Percentiles rank a stretch among this genome's conserved stretches.
Conservation (phyloP, 1,140 invertebrate species). For the Aphis craccivora region DNA sequence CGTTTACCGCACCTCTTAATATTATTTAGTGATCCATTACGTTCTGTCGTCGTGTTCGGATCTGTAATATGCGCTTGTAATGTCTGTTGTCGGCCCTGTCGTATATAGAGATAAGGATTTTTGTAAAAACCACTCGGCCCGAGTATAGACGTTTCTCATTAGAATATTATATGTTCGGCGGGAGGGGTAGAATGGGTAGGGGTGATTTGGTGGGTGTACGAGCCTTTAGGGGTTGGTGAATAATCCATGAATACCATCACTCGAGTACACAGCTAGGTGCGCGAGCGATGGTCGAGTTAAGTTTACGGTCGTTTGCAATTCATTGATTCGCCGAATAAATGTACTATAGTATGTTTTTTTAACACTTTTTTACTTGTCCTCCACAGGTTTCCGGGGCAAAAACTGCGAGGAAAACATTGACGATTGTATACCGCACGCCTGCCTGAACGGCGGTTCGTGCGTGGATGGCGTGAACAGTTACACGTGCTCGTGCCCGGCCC, state of each 20-base stretch:
- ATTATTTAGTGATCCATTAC: constrained; percentile 14
- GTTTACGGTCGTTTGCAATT: constrained; percentile 49
- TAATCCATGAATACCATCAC: too few species aligned
- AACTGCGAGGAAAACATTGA: constrained; percentile 91
- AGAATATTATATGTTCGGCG: not conserved
- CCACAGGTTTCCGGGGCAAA: constrained; percentile 82
- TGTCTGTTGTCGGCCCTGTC: not conserved
- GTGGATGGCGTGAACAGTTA: constrained; percentile 87
- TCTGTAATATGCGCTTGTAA: not conserved
- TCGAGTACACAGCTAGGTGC: not conserved
- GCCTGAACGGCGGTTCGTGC: constrained; percentile 90
- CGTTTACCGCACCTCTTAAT: not conserved
- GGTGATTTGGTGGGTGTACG: not conserved
- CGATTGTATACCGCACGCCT: constrained; percentile 87
- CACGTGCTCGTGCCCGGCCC: constrained; percentile 85
- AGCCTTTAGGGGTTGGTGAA: not conserved
- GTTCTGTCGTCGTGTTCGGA: not conserved
- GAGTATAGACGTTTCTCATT: not conserved
- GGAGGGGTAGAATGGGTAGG: too few species aligned
- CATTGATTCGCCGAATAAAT: not conserved
- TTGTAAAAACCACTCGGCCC: not conserved
- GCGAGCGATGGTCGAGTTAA: not conserved
- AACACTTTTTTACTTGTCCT: constrained; percentile 46
- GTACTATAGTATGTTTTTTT: not conserved
- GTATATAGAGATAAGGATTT: not conserved